A percentile compares a stretch with the other conserved stretches of the same genome.
These are phyloP conservation scores for Archivesica marissinica DNA, from an alignment of 1,140 invertebrate genomes.

Conservation along the genomic window DNA sequence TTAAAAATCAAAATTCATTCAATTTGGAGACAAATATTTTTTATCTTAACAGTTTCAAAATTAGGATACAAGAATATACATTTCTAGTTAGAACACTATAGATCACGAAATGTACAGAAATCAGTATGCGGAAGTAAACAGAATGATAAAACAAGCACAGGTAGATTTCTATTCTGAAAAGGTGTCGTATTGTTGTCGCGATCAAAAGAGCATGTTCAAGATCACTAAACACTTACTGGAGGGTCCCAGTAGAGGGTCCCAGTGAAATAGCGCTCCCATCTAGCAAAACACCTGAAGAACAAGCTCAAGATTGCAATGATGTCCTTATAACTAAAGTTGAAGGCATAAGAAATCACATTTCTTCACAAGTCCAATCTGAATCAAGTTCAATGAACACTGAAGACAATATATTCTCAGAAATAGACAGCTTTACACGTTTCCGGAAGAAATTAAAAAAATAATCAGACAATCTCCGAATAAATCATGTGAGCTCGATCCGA, in stretches of 20 bases:
- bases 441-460: conserved; percentile 16
- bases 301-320: not conserved
- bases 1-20: too few relatives aligned
- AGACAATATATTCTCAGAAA: not conserved
- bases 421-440: not conserved
- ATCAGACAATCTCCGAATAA: not conserved
- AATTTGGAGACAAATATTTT: too few relatives aligned
- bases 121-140: not conserved
- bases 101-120: not conserved
- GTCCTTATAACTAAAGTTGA: not conserved
- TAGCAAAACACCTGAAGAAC: not conserved
- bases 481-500: conserved; percentile 16
- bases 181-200: not conserved
- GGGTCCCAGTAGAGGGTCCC: not conserved
- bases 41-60: too few relatives aligned
- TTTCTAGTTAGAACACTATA: too few relatives aligned
- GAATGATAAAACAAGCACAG: too few relatives aligned
- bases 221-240: not conserved
- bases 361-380: not conserved
- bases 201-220: not conserved
- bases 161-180: not conserved
- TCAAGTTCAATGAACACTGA: not conserved
- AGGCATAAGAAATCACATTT: not conserved
- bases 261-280: not conserved
- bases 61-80: too few relatives aligned